Conservation (phyloP, 2,888 invertebrate species). For the Minunthozetes semirufus region DNA sequence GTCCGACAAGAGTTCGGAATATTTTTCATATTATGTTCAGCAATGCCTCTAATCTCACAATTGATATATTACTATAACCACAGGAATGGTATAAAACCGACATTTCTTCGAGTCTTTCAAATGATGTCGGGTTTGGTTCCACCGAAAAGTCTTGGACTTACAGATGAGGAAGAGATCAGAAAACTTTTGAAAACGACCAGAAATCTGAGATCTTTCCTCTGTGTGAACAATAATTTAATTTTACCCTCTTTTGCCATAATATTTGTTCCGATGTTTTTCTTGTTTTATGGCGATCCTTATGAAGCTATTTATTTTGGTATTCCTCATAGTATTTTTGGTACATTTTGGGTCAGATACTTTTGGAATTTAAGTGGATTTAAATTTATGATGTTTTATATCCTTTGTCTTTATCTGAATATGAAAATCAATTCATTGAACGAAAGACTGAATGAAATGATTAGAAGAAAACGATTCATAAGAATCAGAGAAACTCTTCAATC, state of each 20-base stretch:
- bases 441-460: too few species aligned
- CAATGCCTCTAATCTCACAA: neutral
- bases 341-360: neutral
- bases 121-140: neutral
- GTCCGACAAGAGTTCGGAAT: too few species aligned
- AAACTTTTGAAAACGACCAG: neutral
- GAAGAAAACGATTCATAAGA: too few species aligned
- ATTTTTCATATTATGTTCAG: neutral
- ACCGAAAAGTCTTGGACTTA: neutral
- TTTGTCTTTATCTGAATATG: neutral
- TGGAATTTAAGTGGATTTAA: neutral
- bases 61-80: neutral
- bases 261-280: too few species aligned
- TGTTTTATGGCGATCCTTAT: too few species aligned
- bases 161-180: neutral
- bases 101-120: neutral
- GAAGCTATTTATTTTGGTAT: too few species aligned
- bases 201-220: too few species aligned
- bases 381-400: neutral
- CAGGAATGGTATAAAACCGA: neutral
- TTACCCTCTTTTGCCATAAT: neutral
- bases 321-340: too few species aligned
- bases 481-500: neutral
- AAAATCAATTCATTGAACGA: neutral
- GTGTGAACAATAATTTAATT: neutral